Conservation (phyloP, 2,888 invertebrate species). For the Conus canariensis region DNA sequence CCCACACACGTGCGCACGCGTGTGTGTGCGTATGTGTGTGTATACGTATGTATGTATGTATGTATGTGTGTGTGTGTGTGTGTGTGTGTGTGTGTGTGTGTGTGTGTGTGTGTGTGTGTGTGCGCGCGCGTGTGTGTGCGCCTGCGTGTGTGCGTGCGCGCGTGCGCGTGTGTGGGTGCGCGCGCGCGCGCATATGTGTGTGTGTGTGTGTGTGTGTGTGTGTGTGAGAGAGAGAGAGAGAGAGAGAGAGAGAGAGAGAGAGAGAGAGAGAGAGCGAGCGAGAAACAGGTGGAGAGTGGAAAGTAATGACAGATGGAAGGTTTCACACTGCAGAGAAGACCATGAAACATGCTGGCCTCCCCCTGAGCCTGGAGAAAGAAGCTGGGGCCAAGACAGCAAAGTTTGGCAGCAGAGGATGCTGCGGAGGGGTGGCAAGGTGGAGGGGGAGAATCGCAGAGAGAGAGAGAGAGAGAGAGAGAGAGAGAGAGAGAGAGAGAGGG, state of each 20-base stretch:
- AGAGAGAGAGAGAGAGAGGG: neutral
- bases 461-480: neutral
- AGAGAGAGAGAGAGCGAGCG: neutral
- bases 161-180: neutral
- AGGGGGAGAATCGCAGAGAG: neutral
- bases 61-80: neutral
- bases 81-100: neutral
- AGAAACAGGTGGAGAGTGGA: neutral
- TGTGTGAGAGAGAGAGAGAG: neutral
- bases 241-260: constrained; percentile 1
- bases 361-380: neutral
- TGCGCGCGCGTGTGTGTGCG: neutral
- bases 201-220: neutral
- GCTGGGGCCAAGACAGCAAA: neutral
- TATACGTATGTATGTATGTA: neutral
- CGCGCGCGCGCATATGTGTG: neutral
- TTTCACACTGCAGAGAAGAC: too few species aligned
- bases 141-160: neutral
- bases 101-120: too few species aligned
- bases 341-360: too few species aligned
- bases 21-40: neutral
- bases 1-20: too few species aligned
- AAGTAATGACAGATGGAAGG: too few species aligned
- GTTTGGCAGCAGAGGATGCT: too few species aligned
- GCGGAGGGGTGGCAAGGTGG: neutral